Conservation (phyloP, 2,113 vertebrate genomes). For the Coryphaenoides rupestris region DNA sequence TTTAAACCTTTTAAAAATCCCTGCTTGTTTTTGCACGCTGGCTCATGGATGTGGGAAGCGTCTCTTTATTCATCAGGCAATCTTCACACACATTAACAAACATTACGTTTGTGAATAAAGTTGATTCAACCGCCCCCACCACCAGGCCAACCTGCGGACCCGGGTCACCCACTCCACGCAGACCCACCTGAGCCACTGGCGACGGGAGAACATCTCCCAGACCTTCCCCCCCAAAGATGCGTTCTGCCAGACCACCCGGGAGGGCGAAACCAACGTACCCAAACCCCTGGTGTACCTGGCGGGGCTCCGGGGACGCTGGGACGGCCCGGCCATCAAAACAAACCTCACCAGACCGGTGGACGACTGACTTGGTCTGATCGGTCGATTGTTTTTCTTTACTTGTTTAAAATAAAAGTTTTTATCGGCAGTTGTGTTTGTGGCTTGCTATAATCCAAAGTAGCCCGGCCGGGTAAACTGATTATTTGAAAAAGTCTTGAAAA, state of each 20-base stretch:
- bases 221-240: constrained; percentile 73
- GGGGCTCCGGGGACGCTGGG: constrained; percentile 65
- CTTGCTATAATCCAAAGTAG: too few species aligned
- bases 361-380: constrained; percentile 51
- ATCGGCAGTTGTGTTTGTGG: too few species aligned
- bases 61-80: too few species aligned
- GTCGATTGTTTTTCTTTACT: too few species aligned
- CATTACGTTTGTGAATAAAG: not conserved
- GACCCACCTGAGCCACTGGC: constrained; percentile 87
- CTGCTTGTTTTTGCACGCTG: not conserved
- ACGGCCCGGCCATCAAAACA: constrained; percentile 57
- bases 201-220: constrained; percentile 81
- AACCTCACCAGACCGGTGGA: constrained; percentile 82
- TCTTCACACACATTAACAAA: too few species aligned
- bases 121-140: not conserved
- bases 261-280: constrained; percentile 71
- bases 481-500: too few species aligned
- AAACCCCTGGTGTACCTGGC: constrained; percentile 78
- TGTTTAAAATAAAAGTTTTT: too few species aligned
- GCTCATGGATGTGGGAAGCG: too few species aligned
- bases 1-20: too few species aligned
- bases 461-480: too few species aligned
- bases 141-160: constrained; percentile 81
- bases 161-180: constrained; percentile 81
- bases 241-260: constrained; percentile 73